Base-by-base conservation (phyloP, 2,797 vertebrate genomes). In the Enteromius unitaeniatus region DNA sequence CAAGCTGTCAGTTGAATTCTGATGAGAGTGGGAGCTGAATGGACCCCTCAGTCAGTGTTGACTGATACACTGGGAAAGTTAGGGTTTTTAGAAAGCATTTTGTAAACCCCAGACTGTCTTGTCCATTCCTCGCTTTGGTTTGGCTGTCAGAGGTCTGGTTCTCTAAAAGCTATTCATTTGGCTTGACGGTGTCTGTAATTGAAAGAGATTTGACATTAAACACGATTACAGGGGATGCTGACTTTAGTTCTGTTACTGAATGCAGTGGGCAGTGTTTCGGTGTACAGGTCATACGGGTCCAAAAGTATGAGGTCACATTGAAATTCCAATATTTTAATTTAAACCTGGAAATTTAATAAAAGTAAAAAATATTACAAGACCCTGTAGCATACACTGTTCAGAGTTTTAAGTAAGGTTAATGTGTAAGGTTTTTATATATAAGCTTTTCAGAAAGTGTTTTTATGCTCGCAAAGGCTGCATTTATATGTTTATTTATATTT, bases 1-100 rank as follows among this genome's bases (percentile, higher is more conserved):
- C 28, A 79, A 79, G 77, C 77, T 79, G 62, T 67, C 60, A n/a
- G 10, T 49, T 67, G 77, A 79, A 51, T 65, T 37, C 76, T 62
- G 53, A 60, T 77, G 74, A 77, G 58, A 47, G 76, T 47, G 58
- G 47, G 26, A 42, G 40, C 40, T 62, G 37, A 78, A 78, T 45
- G 40, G 58, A 78, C 7, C 34, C 37, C 19, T 62, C 34, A 40
- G n/a, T 26, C 68, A 55, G 10, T 78, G n/a, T 14, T 58, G 74
- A 60, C 45, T 64, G 7, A 37, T n/a, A 37, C 47, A 55, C 47
- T 55, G 31, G 8, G 31, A 75, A 60, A 77, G 53, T 60, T 77
- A 76, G 4, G 14, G 7, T 42, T 42, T 55, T 55, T 55, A 34
- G 1, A 53, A 49, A 14, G 34, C 7, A 60, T 60, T 40, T 23